Evolutionary conservation across 1,140 invertebrate species (phyloP), one percentile per base, ranked within the genome.

Genomic region (Cyrtorhinus lividipennis): DNA sequence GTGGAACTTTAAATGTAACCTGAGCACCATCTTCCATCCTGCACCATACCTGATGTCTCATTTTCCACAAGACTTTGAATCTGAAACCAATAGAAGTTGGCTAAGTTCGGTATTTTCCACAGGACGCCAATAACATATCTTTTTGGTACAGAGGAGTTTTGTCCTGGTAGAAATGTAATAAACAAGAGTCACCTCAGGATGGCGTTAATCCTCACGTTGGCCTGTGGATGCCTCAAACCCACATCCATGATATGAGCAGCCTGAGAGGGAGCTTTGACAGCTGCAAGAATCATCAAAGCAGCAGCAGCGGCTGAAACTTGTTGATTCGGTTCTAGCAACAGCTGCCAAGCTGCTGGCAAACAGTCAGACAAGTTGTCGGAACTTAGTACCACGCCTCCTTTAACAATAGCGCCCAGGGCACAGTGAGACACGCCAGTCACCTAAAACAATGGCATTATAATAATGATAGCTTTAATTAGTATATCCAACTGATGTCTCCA

Each of bases 11-110:
- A 70, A 99, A 98, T 0, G 86, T 87, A 18, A 90, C 72, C 61
- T 96, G 92, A 2, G 95, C 95, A 24, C 89, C 87, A 72, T 98
- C 95, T 76, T 99, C 97, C 93, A 99, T 96, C 64, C 95, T 80
- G 0, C 93, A 90, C 95, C 95, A 99, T 3, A 96, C 92, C 79
- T 99, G 96, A 73, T 94, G 96, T n/a, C 97, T 79, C 67, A 91
- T 84, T 71, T 92, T 92, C 96, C 96, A 99, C 30, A 99, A 78
- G 8, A 91, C 85, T 80, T 95, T 87, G 77, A 97, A 98, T 65
- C 90, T 82, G 63, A 38, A 38, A 38, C 15, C n/a, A n/a, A n/a
- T n/a, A n/a, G n/a, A n/a, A n/a, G n/a, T 15, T 65, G 56, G 30
- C 24, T 25, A 27, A 20, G 13, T 56, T 63, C 59, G 38, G 13